phyloP scores from a whole-genome alignment of 2,797 vertebrate genomes.

The Amblyraja radiata region DNA sequence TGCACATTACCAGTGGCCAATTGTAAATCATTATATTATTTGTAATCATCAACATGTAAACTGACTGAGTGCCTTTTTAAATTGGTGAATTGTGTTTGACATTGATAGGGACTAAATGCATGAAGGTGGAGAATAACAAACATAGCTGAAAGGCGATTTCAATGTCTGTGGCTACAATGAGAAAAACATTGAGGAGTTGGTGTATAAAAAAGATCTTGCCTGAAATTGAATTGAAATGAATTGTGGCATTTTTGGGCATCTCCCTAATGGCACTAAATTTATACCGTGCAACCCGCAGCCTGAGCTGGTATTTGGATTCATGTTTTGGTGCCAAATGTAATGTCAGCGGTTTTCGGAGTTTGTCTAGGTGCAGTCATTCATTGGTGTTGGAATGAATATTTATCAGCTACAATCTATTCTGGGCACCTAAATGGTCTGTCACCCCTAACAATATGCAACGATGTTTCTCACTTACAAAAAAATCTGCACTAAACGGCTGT shows the following conservation, averaged over 20 bases:
- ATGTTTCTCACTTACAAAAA: not conserved
- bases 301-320: not conserved
- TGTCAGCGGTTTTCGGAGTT: not conserved
- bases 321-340: not conserved
- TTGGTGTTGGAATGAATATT: not conserved
- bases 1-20: not conserved
- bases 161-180: not conserved
- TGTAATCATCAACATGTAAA: not conserved
- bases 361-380: not conserved
- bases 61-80: not conserved
- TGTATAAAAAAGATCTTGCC: not conserved
- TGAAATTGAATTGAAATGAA: not conserved
- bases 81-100: not conserved
- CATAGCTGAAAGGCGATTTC: not conserved
- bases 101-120: not conserved
- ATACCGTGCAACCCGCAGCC: not conserved
- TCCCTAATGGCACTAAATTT: not conserved
- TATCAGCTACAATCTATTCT: not conserved
- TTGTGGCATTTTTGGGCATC: not conserved
- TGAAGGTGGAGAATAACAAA: not conserved
- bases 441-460: not conserved
- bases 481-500: not conserved
- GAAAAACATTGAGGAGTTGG: not conserved
- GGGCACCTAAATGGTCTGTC: not conserved
- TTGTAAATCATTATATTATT: not conserved